Base-by-base conservation (phyloP, 2,888 invertebrate species). In the Noctuana brunneofusca region DNA sequence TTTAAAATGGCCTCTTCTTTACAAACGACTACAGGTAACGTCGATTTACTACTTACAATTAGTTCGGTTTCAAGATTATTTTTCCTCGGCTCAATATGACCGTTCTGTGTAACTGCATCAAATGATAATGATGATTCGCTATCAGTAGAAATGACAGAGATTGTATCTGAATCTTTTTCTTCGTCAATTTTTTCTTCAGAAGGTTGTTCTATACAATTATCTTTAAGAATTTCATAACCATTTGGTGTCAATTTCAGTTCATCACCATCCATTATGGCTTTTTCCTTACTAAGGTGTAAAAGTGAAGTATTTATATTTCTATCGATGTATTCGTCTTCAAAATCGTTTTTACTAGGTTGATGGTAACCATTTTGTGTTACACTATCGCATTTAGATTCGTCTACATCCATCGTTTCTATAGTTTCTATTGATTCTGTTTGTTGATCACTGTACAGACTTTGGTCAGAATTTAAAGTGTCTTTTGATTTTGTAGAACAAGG, bases 81-180 rank as follows among this genome's bases (percentile, higher is more conserved):
- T 49, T 24, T 27, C 0, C 24, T 27, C 6, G 24, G 49, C 6
- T 27, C 49, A 14, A 27, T 2, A 27, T 14, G 8, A 27, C 3
- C 8, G n/a, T 14, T 49, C 8, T 49, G 27, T 27, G 49, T 49
- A 22, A 46, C 12, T 11, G 12, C 27, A 49, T 49, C 9, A 49
- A 6, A 3, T 14, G 22, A 8, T 2, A 70, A 18, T 14, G 78
- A 75, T 38, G 73, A 69, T 58, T 81, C 80, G 38, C 78, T 79
- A 16, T 75, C 76, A 46, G 48, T 48, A 12, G 54, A 54, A 20
- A 38, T 14, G 16, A 43, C 14, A 32, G 59, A 78, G 43, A 69
- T 69, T 49, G 54, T 67, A 22, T 76, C 79, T 11, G 63, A 52
- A 38, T 75, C 64, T 11, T 41, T 56, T 30, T 65, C 22, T 38